These are phyloP conservation scores for Capreolus pygargus DNA, from an alignment of 2,113 vertebrate species.

Conservation along the genomic window DNA sequence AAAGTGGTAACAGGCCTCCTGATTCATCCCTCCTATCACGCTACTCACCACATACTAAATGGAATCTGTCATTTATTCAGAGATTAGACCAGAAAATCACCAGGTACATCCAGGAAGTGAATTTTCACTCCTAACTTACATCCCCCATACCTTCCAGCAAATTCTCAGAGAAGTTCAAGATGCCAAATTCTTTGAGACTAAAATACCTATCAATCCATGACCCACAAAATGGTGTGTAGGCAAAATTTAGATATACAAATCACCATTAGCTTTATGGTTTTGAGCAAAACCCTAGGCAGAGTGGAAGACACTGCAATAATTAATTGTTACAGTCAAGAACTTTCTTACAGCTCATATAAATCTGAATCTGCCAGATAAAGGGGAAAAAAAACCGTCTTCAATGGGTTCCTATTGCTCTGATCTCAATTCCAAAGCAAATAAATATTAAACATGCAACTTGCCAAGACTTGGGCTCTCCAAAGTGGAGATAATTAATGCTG, in stretches of 20 bases:
- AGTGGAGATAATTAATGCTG: conserved; percentile 99
- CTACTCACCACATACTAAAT: neutral
- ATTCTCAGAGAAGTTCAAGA: neutral
- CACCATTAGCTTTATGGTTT: neutral
- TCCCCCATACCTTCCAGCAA: neutral
- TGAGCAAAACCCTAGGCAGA: neutral
- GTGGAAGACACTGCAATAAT: neutral
- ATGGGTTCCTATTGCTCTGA: neutral
- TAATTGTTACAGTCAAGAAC: neutral
- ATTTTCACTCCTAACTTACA: neutral
- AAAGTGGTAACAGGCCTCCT: neutral
- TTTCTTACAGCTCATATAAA: conserved; percentile 8
- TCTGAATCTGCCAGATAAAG: conserved; percentile 11
- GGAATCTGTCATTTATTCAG: neutral
- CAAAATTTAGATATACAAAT: neutral
- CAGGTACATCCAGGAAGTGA: neutral
- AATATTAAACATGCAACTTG: conserved; percentile 79
- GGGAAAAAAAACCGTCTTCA: neutral
- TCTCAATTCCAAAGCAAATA: conserved; percentile 33
- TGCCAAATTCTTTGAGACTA: neutral
- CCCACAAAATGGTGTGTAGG: neutral
- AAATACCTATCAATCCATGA: neutral
- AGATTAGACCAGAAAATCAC: neutral
- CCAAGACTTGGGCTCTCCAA: conserved; percentile 98
- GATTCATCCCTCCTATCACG: neutral